phyloP scores from a whole-genome alignment of 2,888 invertebrate genomes.

The Gastrophysa polygoni region DNA sequence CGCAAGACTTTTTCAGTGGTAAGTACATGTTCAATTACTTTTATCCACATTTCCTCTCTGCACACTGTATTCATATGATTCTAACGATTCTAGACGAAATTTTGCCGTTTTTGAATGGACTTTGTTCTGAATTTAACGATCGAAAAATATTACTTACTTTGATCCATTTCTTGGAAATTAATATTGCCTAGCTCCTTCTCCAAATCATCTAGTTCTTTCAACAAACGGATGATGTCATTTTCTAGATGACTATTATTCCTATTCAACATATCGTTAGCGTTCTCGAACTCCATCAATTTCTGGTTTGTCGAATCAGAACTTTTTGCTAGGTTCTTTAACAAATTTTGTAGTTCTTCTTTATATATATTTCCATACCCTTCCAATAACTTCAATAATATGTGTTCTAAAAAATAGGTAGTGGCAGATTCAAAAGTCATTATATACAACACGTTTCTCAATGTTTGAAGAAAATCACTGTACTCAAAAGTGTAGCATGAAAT shows the following conservation, averaged over 20 bases:
- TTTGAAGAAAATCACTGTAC: too few relatives aligned
- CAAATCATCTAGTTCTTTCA: neutral
- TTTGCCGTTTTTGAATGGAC: too few relatives aligned
- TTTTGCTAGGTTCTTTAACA: neutral
- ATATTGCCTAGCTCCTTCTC: neutral
- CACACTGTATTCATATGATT: too few relatives aligned
- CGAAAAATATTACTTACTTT: neutral
- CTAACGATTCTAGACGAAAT: too few relatives aligned
- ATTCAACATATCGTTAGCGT: neutral
- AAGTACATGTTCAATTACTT: too few relatives aligned
- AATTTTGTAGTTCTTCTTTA: neutral
- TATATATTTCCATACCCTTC: neutral
- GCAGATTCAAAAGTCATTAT: too few relatives aligned
- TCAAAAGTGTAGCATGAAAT: too few relatives aligned
- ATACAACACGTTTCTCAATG: too few relatives aligned
- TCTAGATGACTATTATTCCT: neutral
- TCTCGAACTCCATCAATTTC: neutral
- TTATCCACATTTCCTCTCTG: too few relatives aligned
- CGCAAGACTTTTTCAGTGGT: too few relatives aligned
- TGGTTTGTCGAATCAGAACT: neutral
- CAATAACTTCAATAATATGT: neutral
- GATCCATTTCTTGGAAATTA: neutral
- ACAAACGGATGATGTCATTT: neutral
- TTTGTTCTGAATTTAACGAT: too few relatives aligned
- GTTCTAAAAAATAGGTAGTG: too few relatives aligned